Evolutionary conservation across 1,140 invertebrate species (phyloP), one percentile per base, ranked within the genome.

Genomic region (Reticulitermes speratus): DNA sequence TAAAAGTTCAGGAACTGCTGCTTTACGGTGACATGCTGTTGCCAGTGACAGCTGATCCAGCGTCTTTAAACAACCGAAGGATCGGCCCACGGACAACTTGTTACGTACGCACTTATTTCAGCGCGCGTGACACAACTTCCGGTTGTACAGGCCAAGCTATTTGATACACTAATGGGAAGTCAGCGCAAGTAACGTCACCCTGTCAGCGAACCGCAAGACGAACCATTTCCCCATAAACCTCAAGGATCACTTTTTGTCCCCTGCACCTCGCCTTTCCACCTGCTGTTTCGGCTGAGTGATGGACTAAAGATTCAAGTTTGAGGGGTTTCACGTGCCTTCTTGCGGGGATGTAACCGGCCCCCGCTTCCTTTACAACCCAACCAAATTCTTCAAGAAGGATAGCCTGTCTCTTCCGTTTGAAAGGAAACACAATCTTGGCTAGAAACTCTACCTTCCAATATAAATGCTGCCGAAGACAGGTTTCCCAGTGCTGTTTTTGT

Each of bases 281-380:
- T 75, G 65, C 65, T 75, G 65, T 75, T n/a, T 25, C 65, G n/a
- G 1, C n/a, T 75, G 65, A 75, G 25, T 75, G n/a, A 75, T 75
- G 65, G n/a, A 75, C 65, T 75, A 75, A 9, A 75, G 65, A 30
- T 14, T 30, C 65, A 8, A 75, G 65, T 75, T 75, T 75, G 65
- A 75, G 65, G 65, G 65, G 65, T 30, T 75, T 75, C 65, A 75
- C 65, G 65, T 75, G 65, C 65, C 65, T 25, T 25, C n/a, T 75
- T 75, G 65, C 65, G n/a, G n/a, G n/a, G 25, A 14, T 75, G n/a
- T 14, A 75, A 75, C 65, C 65, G n/a, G 7, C 65, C 65, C 65
- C 65, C 65, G 25, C 65, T 75, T 75, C 65, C n/a, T 30, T 75
- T 25, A 25, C n/a, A 2, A 8, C n/a, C n/a, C 65, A 25, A 25